Evolutionary conservation across 2,888 invertebrate genomes (phyloP).

Genomic region (Dryobota labecula): DNA sequence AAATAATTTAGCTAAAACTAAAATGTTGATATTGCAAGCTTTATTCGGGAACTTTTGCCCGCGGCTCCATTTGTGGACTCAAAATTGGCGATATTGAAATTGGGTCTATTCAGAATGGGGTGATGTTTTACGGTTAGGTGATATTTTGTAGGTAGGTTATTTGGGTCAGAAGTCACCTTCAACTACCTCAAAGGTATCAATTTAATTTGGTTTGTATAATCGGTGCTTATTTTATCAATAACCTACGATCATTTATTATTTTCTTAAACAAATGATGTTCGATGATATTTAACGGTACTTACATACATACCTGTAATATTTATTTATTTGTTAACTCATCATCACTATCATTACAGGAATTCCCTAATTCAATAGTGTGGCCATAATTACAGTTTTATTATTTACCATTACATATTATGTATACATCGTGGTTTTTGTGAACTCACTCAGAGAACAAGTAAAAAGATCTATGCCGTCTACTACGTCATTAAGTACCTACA

Average conservation of each 20-base stretch:
- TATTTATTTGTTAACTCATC: too few relatives aligned
- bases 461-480: too few relatives aligned
- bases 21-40: neutral
- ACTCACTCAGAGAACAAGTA: too few relatives aligned
- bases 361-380: too few relatives aligned
- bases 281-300: constrained; percentile 41
- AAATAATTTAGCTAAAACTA: constrained; percentile 12
- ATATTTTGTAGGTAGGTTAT: constrained; percentile 8
- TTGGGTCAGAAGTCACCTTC: constrained; percentile 5
- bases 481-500: too few relatives aligned
- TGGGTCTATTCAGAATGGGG: neutral
- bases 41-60: constrained; percentile 8
- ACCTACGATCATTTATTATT: constrained; percentile 1
- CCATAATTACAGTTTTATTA: too few relatives aligned
- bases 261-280: constrained; percentile 24
- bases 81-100: constrained; percentile 33
- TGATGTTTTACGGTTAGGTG: neutral
- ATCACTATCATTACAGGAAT: too few relatives aligned
- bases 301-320: too few relatives aligned
- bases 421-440: too few relatives aligned
- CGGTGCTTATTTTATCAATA: neutral
- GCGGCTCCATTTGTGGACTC: constrained; percentile 8
- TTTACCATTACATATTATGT: too few relatives aligned
- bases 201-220: constrained; percentile 15
- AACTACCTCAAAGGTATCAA: neutral